Base-by-base conservation (phyloP, 2,113 vertebrate genomes). In the Neofelis nebulosa region DNA sequence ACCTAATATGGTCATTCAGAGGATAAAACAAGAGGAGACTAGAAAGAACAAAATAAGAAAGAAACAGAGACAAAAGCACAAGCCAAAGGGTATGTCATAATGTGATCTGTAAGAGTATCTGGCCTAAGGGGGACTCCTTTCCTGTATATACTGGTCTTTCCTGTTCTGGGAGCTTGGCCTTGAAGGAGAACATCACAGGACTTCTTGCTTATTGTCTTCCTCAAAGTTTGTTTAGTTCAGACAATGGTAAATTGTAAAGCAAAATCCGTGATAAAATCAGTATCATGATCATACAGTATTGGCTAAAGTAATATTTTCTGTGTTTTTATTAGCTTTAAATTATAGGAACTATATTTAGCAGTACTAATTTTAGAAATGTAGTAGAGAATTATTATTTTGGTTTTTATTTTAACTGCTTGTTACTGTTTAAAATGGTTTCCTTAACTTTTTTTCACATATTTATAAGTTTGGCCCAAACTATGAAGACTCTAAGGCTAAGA, bases 381-480 rank as follows among this genome's bases (percentile, higher is more conserved):
- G 33, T 27, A 45, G 13, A 80, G 31, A 25, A 89, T 52, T 82
- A 90, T 90, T 52, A 27, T 16, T 81, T 10, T 36, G 2, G 55
- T 94, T 87, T 74, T 74, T 41, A 89, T 86, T 52, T 68, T 89
- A 91, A 36, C 27, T 69, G 7, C 38, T 79, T 78, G 12, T 94
- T 91, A 13, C 25, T 81, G 65, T 78, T 91, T 65, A 27, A 45
- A 90, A 55, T 94, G 93, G 52, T 96, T 98, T 94, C 97, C 98
- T 98, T 98, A 98, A 98, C 98, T 98, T 98, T 68, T 76, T 91
- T 82, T 41, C 96, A 99, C 99, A 99, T 99, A 98, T 99, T 99
- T 97, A 99, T 99, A 97, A 99, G 99, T 96, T 97, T 99, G 96
- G 99, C 99, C 98, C 99, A 99, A 99, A 99, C 99, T 78, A 99